phyloP scores from a whole-genome alignment of 2,888 invertebrate species.

The Cynaeus angustus region DNA sequence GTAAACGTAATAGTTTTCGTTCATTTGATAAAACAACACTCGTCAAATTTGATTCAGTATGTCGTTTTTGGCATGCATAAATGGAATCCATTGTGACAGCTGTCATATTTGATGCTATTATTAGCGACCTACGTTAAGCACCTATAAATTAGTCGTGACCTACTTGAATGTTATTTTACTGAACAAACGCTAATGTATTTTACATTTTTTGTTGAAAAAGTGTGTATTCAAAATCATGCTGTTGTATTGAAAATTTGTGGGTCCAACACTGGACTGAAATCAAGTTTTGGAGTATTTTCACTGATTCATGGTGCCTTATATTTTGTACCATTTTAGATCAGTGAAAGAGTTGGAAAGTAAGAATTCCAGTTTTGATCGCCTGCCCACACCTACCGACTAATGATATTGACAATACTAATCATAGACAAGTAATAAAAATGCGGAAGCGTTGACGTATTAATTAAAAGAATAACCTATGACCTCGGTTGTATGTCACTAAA shows the following conservation, averaged over 20 bases:
- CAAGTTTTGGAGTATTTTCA: neutral
- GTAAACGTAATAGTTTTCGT: too few species aligned
- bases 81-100: too few species aligned
- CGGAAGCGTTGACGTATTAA: slow-evolving; percentile 16
- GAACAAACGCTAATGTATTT: too few species aligned
- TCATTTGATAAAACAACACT: too few species aligned
- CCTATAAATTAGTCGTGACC: too few species aligned
- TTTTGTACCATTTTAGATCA: slow-evolving; percentile 25
- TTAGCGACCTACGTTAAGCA: too few species aligned
- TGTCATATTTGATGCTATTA: too few species aligned
- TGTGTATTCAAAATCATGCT: neutral
- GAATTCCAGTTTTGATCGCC: neutral
- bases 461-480: slow-evolving; percentile 32
- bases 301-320: slow-evolving; percentile 31
- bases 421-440: slow-evolving; percentile 10
- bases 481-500: slow-evolving; percentile 11
- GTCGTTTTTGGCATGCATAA: too few species aligned
- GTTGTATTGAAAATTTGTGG: neutral
- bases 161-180: too few species aligned
- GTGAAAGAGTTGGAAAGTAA: neutral
- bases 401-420: neutral
- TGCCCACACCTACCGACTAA: too few species aligned
- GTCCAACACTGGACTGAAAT: neutral
- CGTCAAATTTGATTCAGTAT: too few species aligned
- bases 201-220: too few species aligned